These are phyloP conservation scores for Luscinia luscinia DNA, from an alignment of 2,797 vertebrate species.

Conservation along the genomic window DNA sequence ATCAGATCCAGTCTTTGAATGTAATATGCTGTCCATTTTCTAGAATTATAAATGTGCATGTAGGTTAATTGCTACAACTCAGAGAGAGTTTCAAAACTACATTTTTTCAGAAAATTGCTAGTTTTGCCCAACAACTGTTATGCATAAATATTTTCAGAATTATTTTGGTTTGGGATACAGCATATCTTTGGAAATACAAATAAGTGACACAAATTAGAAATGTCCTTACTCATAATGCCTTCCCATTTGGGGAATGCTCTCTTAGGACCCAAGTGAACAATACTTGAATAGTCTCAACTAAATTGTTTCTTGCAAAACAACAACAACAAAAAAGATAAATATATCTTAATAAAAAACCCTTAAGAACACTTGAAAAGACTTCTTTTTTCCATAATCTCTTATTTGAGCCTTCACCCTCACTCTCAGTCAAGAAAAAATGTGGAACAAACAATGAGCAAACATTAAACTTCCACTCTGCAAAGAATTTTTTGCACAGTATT, in stretches of 20 bases:
- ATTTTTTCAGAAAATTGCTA: slow-evolving; percentile 50
- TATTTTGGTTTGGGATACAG: slow-evolving; percentile 10
- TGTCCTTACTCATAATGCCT: background rate
- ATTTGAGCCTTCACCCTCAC: background rate
- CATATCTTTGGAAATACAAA: background rate
- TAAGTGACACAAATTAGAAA: slow-evolving; percentile 18
- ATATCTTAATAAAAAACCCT: background rate
- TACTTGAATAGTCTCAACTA: background rate
- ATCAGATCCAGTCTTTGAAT: slow-evolving; percentile 86
- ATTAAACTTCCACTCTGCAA: background rate
- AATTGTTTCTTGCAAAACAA: background rate
- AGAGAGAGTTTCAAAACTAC: slow-evolving; percentile 76
- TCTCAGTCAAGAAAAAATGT: background rate
- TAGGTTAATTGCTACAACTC: slow-evolving; percentile 85
- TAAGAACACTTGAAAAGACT: background rate
- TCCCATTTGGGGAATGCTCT: background rate
- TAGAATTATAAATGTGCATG: slow-evolving; percentile 83
- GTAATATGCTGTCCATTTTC: slow-evolving; percentile 80
- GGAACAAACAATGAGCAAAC: background rate
- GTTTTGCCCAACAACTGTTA: slow-evolving; percentile 19
- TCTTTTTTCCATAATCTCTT: background rate
- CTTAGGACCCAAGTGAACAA: background rate
- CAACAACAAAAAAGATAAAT: background rate
- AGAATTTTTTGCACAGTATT: background rate
- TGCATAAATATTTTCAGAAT: slow-evolving; percentile 7